These are phyloP conservation scores for Gambusia holbrooki DNA, from an alignment of 2,113 vertebrate species.

Conservation along the genomic window DNA sequence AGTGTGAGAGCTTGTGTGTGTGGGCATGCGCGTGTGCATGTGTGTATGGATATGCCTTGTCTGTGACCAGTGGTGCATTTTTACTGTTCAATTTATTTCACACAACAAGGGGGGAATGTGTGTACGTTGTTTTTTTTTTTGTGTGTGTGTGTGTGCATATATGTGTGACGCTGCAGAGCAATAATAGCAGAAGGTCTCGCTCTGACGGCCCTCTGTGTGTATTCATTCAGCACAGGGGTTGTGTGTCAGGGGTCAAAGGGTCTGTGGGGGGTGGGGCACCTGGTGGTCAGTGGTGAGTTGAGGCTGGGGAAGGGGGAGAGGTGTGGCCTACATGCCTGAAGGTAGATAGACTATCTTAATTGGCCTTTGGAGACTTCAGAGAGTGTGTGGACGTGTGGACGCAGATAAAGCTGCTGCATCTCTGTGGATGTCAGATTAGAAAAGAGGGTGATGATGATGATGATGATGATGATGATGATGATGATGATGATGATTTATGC, in stretches of 20 bases:
- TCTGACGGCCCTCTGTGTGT: slow-evolving; percentile 78
- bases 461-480: no score
- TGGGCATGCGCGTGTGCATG: no score
- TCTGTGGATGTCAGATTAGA: slow-evolving; percentile 23
- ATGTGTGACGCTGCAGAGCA: slow-evolving; percentile 33
- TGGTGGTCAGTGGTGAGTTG: slow-evolving; percentile 27
- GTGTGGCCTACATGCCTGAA: slow-evolving; percentile 51
- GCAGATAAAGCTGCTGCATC: slow-evolving; percentile 25
- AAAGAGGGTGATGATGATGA: slow-evolving; percentile 2
- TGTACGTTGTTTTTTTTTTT: slow-evolving; percentile 15
- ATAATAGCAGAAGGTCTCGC: slow-evolving; percentile 67
- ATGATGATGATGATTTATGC: no score
- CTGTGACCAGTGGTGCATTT: slow-evolving; percentile 48
- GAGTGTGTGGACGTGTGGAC: slow-evolving; percentile 30
- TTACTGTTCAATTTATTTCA: slow-evolving; percentile 39
- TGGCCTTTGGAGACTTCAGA: slow-evolving; percentile 71
- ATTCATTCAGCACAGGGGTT: slow-evolving; percentile 82
- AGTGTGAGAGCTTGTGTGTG: slow-evolving; percentile 3
- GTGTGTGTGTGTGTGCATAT: slow-evolving; percentile 23
- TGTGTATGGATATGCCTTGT: slow-evolving; percentile 19
- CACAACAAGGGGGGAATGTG: slow-evolving; percentile 41
- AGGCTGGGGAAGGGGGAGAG: not conserved
- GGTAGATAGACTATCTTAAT: slow-evolving; percentile 80
- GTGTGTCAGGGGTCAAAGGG: slow-evolving; percentile 84
- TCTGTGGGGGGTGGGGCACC: slow-evolving; percentile 39